phyloP scores from a whole-genome alignment of 23 tunicate species.

The Ascidia mentula region DNA sequence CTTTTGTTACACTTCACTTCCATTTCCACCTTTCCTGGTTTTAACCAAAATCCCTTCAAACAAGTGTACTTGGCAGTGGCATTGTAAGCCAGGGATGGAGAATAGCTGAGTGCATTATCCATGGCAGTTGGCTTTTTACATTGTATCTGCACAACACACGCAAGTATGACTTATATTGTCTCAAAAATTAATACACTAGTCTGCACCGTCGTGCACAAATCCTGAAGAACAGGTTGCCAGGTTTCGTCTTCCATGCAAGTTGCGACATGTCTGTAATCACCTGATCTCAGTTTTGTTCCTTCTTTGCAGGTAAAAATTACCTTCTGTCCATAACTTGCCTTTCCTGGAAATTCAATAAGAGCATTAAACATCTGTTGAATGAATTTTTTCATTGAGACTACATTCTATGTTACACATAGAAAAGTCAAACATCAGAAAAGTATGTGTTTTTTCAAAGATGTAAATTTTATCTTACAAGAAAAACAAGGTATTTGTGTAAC shows the following conservation, averaged over 20 bases:
- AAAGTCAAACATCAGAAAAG: too few relatives aligned
- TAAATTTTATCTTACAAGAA: too few relatives aligned
- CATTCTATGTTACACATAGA: too few relatives aligned
- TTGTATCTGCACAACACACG: constrained; percentile 22
- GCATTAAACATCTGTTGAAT: too few relatives aligned
- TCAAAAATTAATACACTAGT: background rate
- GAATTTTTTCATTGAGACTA: too few relatives aligned
- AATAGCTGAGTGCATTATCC: background rate
- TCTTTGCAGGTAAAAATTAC: constrained; percentile 43
- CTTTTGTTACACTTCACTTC: constrained; percentile 23
- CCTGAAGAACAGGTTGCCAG: constrained; percentile 48
- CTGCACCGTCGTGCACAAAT: constrained; percentile 43
- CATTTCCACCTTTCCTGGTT: constrained; percentile 3
- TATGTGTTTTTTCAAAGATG: too few relatives aligned
- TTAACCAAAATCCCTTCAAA: constrained; percentile 46
- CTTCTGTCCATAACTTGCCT: too few relatives aligned
- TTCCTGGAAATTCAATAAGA: too few relatives aligned
- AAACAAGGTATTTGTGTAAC: too few relatives aligned
- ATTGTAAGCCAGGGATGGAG: constrained; percentile 8
- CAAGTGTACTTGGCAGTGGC: constrained; percentile 49
- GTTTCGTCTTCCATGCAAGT: constrained; percentile 60
- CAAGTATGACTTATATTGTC: background rate
- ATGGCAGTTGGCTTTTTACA: constrained; percentile 40
- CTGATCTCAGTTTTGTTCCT: constrained; percentile 44
- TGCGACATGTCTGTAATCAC: constrained; percentile 20